Conservation (phyloP, 2,797 vertebrate species). For the Dromococcyx pavoninus region DNA sequence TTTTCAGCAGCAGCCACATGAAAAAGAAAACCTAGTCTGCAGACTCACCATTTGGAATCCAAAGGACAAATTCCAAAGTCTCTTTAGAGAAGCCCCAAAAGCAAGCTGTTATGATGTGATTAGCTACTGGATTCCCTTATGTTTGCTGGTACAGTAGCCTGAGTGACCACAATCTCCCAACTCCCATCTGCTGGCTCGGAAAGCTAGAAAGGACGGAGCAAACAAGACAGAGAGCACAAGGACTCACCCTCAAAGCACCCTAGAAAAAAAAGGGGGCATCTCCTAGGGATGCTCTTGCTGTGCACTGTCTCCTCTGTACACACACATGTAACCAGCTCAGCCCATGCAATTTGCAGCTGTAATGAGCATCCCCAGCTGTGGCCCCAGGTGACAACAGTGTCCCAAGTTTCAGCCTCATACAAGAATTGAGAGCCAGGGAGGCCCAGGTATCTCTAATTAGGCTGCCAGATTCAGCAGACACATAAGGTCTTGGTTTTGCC, state of each 20-base stretch:
- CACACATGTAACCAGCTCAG: neutral
- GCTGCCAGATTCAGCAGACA: neutral
- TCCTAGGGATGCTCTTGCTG: neutral
- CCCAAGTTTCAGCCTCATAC: neutral
- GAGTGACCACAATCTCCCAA: neutral
- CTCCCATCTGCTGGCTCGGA: neutral
- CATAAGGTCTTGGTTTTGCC: neutral
- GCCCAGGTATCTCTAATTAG: neutral
- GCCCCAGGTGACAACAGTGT: accelerated
- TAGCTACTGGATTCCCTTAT: neutral
- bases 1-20: neutral
- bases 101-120: neutral
- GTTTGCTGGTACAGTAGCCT: neutral
- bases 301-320: neutral
- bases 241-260: neutral
- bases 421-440: neutral
- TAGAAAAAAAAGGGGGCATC: neutral
- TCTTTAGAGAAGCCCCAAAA: neutral
- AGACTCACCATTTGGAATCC: neutral
- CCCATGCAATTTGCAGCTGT: neutral
- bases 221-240: neutral
- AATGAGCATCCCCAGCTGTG: neutral
- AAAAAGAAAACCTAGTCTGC: neutral
- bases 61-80: neutral
- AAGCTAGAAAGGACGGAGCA: neutral